Evolutionary conservation across 2,113 vertebrate species (phyloP).

Genomic region (sheep (Ovis aries)): DNA sequence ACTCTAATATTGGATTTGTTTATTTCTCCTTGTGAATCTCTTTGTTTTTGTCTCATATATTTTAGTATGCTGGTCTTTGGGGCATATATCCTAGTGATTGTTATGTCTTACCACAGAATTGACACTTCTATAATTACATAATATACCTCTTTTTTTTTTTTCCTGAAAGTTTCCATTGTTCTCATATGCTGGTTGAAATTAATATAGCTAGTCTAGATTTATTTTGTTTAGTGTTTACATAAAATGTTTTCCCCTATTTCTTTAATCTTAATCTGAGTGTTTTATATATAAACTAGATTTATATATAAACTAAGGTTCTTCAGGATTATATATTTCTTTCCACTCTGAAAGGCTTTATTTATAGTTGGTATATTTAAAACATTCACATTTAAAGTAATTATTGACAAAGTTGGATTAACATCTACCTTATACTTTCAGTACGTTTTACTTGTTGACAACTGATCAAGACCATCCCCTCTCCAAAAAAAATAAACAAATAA

Average conservation of each 20-base stretch:
- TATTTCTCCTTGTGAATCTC: background rate
- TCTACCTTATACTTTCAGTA: background rate
- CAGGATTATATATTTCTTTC: background rate
- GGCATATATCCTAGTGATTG: background rate
- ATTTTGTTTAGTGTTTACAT: background rate
- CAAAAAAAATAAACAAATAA: background rate
- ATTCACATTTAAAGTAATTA: background rate
- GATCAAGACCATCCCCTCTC: background rate
- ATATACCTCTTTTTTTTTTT: background rate
- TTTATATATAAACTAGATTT: background rate
- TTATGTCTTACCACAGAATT: background rate
- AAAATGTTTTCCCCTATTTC: background rate
- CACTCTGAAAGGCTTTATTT: background rate
- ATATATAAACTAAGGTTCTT: background rate
- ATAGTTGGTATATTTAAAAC: background rate
- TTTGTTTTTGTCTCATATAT: background rate
- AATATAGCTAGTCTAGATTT: background rate
- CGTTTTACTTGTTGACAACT: background rate
- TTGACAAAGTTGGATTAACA: background rate
- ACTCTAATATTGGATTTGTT: background rate
- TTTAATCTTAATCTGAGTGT: background rate
- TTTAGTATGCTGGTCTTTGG: background rate
- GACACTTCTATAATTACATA: background rate
- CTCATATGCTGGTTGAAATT: background rate
- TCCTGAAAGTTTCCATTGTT: background rate